Conservation (phyloP, 2,888 invertebrate genomes). For the Epistrophella euchroma region DNA sequence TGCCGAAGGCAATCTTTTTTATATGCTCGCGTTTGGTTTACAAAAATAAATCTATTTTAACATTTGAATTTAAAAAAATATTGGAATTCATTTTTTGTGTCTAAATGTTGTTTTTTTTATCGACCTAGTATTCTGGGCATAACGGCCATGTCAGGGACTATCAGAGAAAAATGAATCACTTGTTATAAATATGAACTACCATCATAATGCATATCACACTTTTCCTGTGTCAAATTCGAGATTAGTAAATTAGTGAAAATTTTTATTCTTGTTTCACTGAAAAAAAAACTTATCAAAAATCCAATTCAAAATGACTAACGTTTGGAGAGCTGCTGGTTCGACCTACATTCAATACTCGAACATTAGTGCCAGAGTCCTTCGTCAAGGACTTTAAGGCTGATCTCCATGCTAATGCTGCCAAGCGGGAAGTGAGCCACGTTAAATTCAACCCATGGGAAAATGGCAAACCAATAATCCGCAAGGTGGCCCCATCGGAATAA, state of each 20-base stretch:
- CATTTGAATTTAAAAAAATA: background rate
- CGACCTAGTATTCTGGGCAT: too few species aligned
- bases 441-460: constrained; percentile 95
- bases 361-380: constrained; percentile 93
- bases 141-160: too few species aligned
- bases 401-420: constrained; percentile 88
- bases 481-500: too few species aligned
- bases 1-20: background rate
- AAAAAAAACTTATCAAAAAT: constrained; percentile 35
- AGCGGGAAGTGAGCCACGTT: constrained; percentile 90
- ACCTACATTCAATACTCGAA: constrained; percentile 98
- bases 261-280: constrained; percentile 19
- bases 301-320: constrained; percentile 87
- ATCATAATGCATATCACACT: constrained; percentile 47
- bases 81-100: too few species aligned
- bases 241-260: constrained; percentile 30
- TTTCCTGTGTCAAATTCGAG: constrained; percentile 16
- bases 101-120: too few species aligned
- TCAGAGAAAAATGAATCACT: too few species aligned
- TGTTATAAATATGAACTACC: too few species aligned
- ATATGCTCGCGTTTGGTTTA: background rate
- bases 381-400: constrained; percentile 92
- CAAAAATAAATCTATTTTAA: background rate
- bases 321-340: constrained; percentile 92
- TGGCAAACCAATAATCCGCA: constrained; percentile 94